Percentiles rank a stretch among this genome's conserved stretches.
phyloP scores from a whole-genome alignment of 2,888 invertebrate species.

The Oxycera nigricornis region DNA sequence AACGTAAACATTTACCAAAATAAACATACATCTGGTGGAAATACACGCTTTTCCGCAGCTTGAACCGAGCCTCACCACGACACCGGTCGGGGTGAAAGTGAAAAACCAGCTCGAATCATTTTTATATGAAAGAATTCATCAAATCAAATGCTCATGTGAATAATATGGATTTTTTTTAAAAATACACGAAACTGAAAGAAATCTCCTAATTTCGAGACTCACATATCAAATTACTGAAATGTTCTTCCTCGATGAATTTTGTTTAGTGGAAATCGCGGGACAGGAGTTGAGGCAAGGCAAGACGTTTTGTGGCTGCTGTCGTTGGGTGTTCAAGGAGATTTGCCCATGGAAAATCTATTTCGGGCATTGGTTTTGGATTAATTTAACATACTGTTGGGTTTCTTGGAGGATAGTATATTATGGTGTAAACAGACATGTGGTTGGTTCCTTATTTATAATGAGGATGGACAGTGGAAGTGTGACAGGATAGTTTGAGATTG shows the following conservation, averaged over 20 bases:
- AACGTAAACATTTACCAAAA: conserved; percentile 25
- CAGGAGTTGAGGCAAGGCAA: not conserved
- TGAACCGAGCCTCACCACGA: not conserved
- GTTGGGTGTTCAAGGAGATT: not conserved
- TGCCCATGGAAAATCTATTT: not conserved
- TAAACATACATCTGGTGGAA: conserved; percentile 10
- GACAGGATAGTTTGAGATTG: no score
- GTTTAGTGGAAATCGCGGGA: not conserved
- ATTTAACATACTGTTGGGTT: not conserved
- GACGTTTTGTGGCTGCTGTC: not conserved
- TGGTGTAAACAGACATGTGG: no score
- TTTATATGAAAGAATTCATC: not conserved
- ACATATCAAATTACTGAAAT: not conserved
- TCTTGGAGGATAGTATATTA: not conserved
- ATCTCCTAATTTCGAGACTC: not conserved
- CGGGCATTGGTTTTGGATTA: not conserved
- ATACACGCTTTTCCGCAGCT: not conserved
- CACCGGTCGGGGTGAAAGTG: conserved; percentile 7
- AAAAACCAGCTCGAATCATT: not conserved
- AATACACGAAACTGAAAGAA: not conserved
- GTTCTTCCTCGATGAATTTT: not conserved
- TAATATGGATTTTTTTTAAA: not conserved
- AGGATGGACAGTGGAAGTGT: no score
- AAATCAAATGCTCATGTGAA: not conserved
- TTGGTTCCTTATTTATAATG: no score